phyloP scores from a whole-genome alignment of 2,113 vertebrate species.

The Notechis scutatus region DNA sequence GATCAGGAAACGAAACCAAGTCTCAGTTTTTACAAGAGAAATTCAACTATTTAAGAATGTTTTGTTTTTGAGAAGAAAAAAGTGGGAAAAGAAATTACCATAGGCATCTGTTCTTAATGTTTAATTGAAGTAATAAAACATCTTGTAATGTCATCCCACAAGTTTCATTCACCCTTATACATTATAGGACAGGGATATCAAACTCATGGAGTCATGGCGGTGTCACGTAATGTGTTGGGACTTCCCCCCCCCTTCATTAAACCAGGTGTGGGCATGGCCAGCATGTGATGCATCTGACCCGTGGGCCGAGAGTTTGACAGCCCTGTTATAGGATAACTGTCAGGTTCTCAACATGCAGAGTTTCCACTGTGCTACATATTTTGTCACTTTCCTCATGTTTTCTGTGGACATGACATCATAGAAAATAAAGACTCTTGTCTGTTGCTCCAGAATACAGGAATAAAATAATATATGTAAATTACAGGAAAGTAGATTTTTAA shows the following conservation, averaged over 20 bases:
- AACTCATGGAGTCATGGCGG: too few species aligned
- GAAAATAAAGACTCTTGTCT: neutral
- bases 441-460: neutral
- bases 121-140: neutral
- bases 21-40: neutral
- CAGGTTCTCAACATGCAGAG: neutral
- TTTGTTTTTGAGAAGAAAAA: neutral
- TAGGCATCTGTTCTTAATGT: neutral
- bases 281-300: too few species aligned
- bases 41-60: neutral
- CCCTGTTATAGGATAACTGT: neutral
- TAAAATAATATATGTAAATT: neutral
- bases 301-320: too few species aligned
- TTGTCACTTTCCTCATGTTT: neutral
- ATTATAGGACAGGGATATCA: neutral
- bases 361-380: neutral
- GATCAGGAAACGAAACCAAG: neutral
- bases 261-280: too few species aligned
- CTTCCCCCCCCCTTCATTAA: too few species aligned
- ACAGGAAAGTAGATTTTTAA: neutral
- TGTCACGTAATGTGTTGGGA: too few species aligned
- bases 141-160: neutral
- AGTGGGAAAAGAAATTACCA: neutral
- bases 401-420: neutral
- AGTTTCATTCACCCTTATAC: neutral